Evolutionary conservation across 1,140 invertebrate species (phyloP).

Genomic region (Varroa destructor): DNA sequence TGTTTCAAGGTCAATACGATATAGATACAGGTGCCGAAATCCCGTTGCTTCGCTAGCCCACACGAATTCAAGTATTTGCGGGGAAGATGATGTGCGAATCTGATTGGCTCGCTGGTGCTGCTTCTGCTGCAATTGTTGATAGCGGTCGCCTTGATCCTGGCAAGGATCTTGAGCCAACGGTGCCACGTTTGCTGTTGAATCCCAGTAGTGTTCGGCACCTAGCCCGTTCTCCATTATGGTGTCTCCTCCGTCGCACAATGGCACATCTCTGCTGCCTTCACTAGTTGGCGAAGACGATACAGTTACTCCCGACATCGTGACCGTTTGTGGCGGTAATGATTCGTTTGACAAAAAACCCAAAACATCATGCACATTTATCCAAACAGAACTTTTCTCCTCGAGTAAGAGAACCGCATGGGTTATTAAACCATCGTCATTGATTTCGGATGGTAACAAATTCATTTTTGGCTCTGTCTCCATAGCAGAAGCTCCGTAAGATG

Average conservation of each 20-base stretch:
- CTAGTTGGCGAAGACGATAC: no score
- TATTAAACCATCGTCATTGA: slow-evolving; percentile 1
- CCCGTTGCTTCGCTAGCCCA: slow-evolving; percentile 85
- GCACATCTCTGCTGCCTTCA: no score
- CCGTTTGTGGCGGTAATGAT: slow-evolving; percentile 33
- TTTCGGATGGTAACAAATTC: no score
- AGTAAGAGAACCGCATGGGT: slow-evolving; percentile 39
- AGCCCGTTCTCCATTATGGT: no score
- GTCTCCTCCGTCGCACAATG: no score
- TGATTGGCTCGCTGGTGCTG: no score
- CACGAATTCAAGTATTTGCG: slow-evolving; percentile 53
- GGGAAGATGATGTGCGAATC: no score
- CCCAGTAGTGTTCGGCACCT: no score
- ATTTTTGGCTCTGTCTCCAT: slow-evolving; percentile 7
- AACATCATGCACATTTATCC: slow-evolving; percentile 58
- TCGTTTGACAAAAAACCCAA: slow-evolving; percentile 37
- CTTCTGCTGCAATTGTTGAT: no score
- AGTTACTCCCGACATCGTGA: slow-evolving; percentile 35
- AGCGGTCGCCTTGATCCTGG: no score
- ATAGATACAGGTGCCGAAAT: slow-evolving; percentile 72
- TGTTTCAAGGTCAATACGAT: slow-evolving; percentile 29
- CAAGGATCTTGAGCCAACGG: no score
- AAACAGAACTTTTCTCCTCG: slow-evolving; percentile 57
- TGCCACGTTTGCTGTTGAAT: no score
- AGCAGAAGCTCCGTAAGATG: background rate